Percentiles rank a stretch among this genome's conserved stretches.
phyloP scores from a whole-genome alignment of 2,113 vertebrate genomes.

The Ailuropoda melanoleuca region DNA sequence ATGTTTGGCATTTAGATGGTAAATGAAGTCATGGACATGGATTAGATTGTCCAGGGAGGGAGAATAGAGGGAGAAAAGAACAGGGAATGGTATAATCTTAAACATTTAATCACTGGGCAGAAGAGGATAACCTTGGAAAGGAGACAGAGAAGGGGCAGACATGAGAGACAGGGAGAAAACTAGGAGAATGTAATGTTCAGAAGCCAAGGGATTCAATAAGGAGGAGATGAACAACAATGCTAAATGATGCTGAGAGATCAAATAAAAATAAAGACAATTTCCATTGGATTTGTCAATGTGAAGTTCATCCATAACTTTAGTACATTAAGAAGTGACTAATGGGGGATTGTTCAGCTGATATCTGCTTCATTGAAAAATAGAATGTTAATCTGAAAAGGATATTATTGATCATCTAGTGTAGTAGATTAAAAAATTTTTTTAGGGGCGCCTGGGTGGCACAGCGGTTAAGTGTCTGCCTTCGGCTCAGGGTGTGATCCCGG shows the following conservation, averaged over 20 bases:
- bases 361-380: background rate
- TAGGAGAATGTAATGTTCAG: background rate
- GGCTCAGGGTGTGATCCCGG: no score
- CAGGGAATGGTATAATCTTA: background rate
- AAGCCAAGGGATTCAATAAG: background rate
- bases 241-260: background rate
- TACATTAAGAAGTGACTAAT: background rate
- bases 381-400: background rate
- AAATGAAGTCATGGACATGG: background rate
- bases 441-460: no score
- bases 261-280: background rate
- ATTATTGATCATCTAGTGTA: background rate
- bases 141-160: background rate
- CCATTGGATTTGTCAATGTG: background rate
- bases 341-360: background rate
- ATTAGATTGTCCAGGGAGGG: background rate
- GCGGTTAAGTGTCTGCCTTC: no score
- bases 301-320: background rate
- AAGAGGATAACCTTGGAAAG: background rate
- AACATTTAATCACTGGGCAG: background rate
- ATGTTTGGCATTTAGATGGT: background rate
- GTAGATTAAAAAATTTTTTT: background rate
- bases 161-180: background rate
- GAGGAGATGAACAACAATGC: background rate
- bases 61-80: background rate